Evolutionary conservation across 1,140 invertebrate species (phyloP), one percentile per base, ranked within the genome.

Genomic region (Temnothorax longispinosus): DNA sequence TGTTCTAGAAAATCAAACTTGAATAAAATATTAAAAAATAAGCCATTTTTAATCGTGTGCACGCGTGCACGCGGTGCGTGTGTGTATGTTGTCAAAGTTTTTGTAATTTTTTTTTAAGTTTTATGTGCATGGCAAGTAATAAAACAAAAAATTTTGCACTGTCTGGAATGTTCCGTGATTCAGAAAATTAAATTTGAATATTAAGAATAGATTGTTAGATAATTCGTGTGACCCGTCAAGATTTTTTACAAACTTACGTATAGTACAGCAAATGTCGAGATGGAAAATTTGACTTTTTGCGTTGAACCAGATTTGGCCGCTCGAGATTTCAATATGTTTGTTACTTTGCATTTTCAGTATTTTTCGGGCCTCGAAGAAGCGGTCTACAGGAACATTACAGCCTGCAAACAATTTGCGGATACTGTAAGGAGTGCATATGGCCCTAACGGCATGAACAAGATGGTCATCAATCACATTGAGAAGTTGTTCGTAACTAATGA

Each of bases 401-500:
- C 99, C 35, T 99, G 99, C 95, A 99, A 99, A 95, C 97, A 99
- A 93, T 98, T 99, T 92, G 97, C 99, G 18, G 97, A 98, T 91
- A 99, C 98, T 87, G 97, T 99, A 4, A 97, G 97, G 84, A 98
- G 99, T 52, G 98, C 99, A 13, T 99, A 99, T 96, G 99, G 99
- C 1, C 99, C 99, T 21, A 99, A 98, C 97, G 99, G 99, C 21
- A 99, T 99, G 98, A 99, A 99, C 94, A 99, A 99, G 96, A 99
- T 99, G 98, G 97, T 99, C 8, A 99, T 99, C 52, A 99, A 99
- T 96, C 99, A 99, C 93, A 96, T 99, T 88, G 99, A 99, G 92
- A 99, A 99, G 94, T 96, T 99, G 81, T 99, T 99, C 96, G 98
- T 99, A 2, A 99, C 99, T 0, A 99, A 98, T 96, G 99, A 99